phyloP scores from a whole-genome alignment of 2,797 vertebrate species.

The Tadarida brasiliensis region DNA sequence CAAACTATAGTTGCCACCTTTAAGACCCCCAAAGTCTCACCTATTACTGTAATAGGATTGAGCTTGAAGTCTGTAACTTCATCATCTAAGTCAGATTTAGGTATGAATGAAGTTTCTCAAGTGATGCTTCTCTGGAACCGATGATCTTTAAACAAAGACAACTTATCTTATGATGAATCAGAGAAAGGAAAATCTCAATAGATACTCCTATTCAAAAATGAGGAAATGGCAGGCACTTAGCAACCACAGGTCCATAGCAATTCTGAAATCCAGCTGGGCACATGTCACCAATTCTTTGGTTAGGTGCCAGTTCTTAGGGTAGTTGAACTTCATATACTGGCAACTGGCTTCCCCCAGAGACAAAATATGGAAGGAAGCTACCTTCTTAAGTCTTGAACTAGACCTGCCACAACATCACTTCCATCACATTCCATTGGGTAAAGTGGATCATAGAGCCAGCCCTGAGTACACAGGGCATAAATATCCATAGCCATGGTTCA shows the following conservation, averaged over 20 bases:
- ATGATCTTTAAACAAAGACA: not conserved
- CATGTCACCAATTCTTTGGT: not conserved
- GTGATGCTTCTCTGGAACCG: not conserved
- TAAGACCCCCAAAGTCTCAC: not conserved
- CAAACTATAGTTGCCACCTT: not conserved
- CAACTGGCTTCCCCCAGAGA: not conserved
- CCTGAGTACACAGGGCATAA: not conserved
- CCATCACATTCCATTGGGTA: not conserved
- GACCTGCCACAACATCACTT: not conserved
- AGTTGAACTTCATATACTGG: not conserved
- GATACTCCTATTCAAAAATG: not conserved
- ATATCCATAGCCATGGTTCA: not conserved
- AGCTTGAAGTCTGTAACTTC: not conserved
- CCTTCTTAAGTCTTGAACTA: not conserved
- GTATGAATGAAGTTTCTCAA: not conserved
- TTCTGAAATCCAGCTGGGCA: conserved; percentile 34
- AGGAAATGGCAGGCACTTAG: not conserved
- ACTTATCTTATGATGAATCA: not conserved
- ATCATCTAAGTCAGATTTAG: not conserved
- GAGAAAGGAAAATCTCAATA: not conserved
- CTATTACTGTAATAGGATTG: not conserved
- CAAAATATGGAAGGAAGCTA: not conserved
- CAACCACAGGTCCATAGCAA: not conserved
- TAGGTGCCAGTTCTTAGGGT: not conserved
- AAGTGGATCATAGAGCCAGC: not conserved